These are phyloP conservation scores for Diorhabda sublineata DNA, from an alignment of 1,140 invertebrate genomes.

Conservation along the genomic window DNA sequence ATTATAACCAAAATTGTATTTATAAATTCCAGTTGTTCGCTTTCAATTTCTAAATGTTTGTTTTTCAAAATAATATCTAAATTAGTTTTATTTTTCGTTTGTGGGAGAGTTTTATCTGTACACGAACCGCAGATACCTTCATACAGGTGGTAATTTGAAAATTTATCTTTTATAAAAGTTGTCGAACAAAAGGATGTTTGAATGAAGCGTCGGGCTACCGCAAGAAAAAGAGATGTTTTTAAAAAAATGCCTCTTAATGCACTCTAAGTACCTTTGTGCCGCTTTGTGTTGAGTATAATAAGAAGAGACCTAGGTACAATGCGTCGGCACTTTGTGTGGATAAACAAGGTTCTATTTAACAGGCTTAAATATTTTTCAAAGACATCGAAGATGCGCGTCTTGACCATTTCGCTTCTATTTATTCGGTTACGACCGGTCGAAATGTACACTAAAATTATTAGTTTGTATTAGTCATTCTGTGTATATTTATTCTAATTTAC, in stretches of 20 bases:
- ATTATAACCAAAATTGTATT: no score
- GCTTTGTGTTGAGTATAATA: conserved; percentile 22
- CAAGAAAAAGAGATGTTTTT: conserved; percentile 16
- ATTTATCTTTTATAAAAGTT: no score
- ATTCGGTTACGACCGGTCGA: no score
- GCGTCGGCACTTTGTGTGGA: conserved; percentile 23
- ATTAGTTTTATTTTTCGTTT: no score
- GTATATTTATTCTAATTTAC: no score
- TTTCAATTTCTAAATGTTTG: no score
- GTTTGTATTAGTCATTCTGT: no score
- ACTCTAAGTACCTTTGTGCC: conserved; percentile 23
- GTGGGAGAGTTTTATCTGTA: no score
- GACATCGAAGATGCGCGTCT: conserved; percentile 4
- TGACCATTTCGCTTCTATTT: conserved; percentile 3
- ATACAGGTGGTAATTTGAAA: conserved; percentile 8
- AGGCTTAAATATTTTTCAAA: conserved; percentile 17
- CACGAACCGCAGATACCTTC: conserved; percentile 1
- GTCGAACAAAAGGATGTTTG: conserved; percentile 16
- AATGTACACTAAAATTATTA: no score
- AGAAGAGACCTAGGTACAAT: conserved; percentile 22
- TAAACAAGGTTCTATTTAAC: conserved; percentile 24
- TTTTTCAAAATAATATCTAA: no score
- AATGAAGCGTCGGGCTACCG: conserved; percentile 21
- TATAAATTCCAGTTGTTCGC: no score
- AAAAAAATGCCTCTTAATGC: conserved; percentile 25